A percentile compares a stretch with the other conserved stretches of the same genome.
These are phyloP conservation scores for Peromyscus maniculatus DNA, from an alignment of 2,113 vertebrate species.

Conservation along the genomic window DNA sequence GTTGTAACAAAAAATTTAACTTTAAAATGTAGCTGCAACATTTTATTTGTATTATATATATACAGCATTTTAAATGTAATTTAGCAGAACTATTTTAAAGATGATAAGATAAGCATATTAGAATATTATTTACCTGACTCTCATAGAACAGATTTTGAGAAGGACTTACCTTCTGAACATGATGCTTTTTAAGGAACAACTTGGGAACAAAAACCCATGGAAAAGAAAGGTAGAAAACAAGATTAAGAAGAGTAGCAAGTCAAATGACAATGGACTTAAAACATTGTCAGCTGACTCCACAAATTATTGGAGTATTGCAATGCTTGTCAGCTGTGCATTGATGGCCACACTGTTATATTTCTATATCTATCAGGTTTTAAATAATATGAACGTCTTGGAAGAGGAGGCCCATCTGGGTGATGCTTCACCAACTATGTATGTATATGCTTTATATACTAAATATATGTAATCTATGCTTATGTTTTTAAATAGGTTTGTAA, in stretches of 20 bases:
- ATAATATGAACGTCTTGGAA: neutral
- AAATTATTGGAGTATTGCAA: neutral
- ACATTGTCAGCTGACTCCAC: neutral
- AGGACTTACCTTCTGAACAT: neutral
- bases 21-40: neutral
- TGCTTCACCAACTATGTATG: accelerated
- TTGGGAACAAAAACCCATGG: neutral
- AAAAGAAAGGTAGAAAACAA: neutral
- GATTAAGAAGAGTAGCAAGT: neutral
- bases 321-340: neutral
- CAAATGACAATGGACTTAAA: neutral
- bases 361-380: neutral
- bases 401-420: accelerated
- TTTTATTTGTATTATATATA: neutral
- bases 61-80: neutral
- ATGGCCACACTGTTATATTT: neutral
- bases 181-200: neutral
- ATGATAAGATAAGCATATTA: neutral
- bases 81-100: neutral
- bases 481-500: neutral
- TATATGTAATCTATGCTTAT: neutral
- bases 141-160: neutral
- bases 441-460: neutral
- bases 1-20: neutral
- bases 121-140: neutral